These are phyloP conservation scores for Eugnorisma glareosa DNA, from an alignment of 2,888 invertebrate genomes.

Conservation along the genomic window DNA sequence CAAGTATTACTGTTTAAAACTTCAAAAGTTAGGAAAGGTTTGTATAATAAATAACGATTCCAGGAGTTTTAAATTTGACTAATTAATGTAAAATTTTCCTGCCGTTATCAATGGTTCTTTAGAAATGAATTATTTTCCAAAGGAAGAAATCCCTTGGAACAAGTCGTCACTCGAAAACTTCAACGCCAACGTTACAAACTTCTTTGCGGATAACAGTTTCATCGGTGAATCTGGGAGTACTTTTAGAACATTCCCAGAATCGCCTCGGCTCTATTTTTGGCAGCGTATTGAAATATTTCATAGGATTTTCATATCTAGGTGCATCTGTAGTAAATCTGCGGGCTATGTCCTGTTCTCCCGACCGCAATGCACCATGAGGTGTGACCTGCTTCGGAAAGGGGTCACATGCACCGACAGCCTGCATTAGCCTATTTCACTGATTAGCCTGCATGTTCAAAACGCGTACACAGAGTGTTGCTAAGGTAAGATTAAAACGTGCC, in stretches of 20 bases:
- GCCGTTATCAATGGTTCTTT: slow-evolving; percentile 6
- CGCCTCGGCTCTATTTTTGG: slow-evolving; percentile 52
- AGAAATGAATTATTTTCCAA: slow-evolving; percentile 11
- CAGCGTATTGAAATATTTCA: slow-evolving; percentile 46
- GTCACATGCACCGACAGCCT: slow-evolving; percentile 46
- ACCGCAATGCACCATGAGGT: slow-evolving; percentile 54
- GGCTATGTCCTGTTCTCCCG: slow-evolving; percentile 39
- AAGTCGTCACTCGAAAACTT: slow-evolving; percentile 2
- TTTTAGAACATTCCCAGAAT: slow-evolving; percentile 48
- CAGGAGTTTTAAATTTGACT: background rate
- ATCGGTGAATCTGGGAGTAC: slow-evolving; percentile 28
- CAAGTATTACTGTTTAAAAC: background rate
- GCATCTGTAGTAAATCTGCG: slow-evolving; percentile 26
- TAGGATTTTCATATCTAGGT: slow-evolving; percentile 34
- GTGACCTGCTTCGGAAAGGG: slow-evolving; percentile 65
- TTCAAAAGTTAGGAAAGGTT: background rate
- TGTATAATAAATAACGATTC: background rate
- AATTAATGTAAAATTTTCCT: slow-evolving; percentile 15
- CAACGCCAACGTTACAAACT: slow-evolving; percentile 16
- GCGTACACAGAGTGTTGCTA: slow-evolving; percentile 12
- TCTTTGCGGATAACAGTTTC: slow-evolving; percentile 5
- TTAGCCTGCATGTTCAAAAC: slow-evolving; percentile 49
- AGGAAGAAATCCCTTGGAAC: slow-evolving; percentile 16
- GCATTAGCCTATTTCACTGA: slow-evolving; percentile 57
- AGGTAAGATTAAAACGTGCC: slow-evolving; percentile 35